Base-by-base conservation (phyloP, 2,113 vertebrate species). In the Uria lomvia region DNA sequence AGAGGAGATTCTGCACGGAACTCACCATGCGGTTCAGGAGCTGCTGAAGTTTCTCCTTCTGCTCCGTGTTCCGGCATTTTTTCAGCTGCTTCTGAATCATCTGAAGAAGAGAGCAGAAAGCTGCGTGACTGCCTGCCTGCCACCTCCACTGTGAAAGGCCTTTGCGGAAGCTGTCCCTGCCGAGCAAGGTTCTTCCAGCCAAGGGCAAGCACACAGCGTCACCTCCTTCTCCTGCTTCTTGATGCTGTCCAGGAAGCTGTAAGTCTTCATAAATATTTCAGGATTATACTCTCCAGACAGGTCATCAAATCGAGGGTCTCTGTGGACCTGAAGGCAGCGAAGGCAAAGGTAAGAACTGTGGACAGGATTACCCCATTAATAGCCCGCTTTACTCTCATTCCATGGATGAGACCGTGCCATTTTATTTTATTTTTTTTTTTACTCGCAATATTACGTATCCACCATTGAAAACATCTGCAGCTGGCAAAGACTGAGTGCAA, bases 281-380 rank as follows among this genome's bases (percentile, higher is more conserved):
- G 99, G 98, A 60, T 99, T 99, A 95, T 99, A 99, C 56, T 99
- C 98, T 67, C 99, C 99, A 2, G 99, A 99, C n/a, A 99, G 97
- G 96, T 99, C 98, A 65, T 99, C 99, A 80, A 99, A 99, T 12
- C 99, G 98, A 59, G 99, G 99, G 80, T 99, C 99, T 80, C 99
- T 98, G 34, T 75, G 89, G 32, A 98, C 93, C 98, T 98, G 94
- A 47, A 36, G 47, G 73, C 76, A 88, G 59, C 52, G 27, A 81
- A 83, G 67, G 40, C 70, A 75, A 85, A 71, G n/a, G 18, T 75
- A 68, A 92, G 29, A 90, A 38, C 50, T 43, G 72, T 18, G 70
- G 72, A 38, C 50, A 86, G 15, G 63, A 38, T 45, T 63, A 82
- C 11, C 34, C 34, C 49, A 15, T 67, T 88, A 68, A 58, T 3